A percentile compares a stretch with the other conserved stretches of the same genome.
Conservation (phyloP, 2,888 invertebrate species). For the Silvanus unidentatus region DNA sequence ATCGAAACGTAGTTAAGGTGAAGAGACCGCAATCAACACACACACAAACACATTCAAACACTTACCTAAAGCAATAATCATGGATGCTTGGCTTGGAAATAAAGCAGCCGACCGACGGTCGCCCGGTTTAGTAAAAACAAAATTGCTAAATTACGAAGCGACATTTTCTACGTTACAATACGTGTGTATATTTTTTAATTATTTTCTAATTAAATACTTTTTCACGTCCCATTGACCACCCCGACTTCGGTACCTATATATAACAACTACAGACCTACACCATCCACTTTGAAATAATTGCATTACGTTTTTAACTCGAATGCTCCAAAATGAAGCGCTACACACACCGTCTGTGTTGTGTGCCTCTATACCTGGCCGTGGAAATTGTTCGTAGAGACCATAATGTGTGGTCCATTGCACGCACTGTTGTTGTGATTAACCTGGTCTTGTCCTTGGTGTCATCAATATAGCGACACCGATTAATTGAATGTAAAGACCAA, state of each 20-base stretch:
- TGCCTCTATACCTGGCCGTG: no score
- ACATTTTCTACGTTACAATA: slow-evolving; percentile 25
- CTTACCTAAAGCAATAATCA: slow-evolving; percentile 10
- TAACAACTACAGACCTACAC: no score
- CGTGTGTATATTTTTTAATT: slow-evolving; percentile 26
- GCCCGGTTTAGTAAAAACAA: slow-evolving; percentile 33
- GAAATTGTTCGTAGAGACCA: no score
- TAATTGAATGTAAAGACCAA: slow-evolving; percentile 4
- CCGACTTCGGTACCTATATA: no score
- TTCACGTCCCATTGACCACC: slow-evolving; percentile 5
- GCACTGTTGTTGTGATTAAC: slow-evolving; percentile 17
- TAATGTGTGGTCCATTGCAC: slow-evolving; percentile 26
- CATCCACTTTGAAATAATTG: no score
- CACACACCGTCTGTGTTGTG: no score
- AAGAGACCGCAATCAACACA: slow-evolving; percentile 1
- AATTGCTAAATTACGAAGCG: slow-evolving; percentile 40
- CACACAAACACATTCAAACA: no score
- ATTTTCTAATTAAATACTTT: slow-evolving; percentile 33
- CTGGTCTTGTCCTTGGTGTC: slow-evolving; percentile 11
- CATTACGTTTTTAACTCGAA: no score
- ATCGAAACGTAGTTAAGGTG: slow-evolving; percentile 9
- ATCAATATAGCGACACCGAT: slow-evolving; percentile 8
- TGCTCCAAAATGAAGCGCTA: no score
- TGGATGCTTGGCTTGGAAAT: slow-evolving; percentile 18
- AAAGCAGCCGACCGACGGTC: slow-evolving; percentile 22